Base-by-base conservation (phyloP, 2,797 vertebrate genomes). In the Hippoglossus hippoglossus region DNA sequence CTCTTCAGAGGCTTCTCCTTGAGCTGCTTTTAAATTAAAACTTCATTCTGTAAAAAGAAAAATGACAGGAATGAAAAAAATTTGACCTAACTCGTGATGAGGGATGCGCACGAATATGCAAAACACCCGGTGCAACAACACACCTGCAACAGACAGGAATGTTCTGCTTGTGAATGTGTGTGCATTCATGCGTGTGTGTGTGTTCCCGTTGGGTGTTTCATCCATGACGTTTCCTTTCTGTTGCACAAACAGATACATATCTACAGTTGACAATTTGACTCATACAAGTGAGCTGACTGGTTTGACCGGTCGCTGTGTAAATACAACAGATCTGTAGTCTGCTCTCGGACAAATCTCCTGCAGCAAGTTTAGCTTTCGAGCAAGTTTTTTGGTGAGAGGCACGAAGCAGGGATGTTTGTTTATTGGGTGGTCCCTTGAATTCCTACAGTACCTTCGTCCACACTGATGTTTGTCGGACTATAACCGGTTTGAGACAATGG, bases 401-500 rank as follows among this genome's bases (percentile, higher is more conserved):
- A 54, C 21, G 1, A 24, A 71, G n/a, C 6, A 10, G 24, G 26
- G 21, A 26, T 53, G 21, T 75, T 92, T 90, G 84, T 91, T 88
- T 87, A 89, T 77, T 79, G 85, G 92, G 89, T 86, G 88, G 86
- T 87, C 89, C 89, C 82, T 73, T 54, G 58, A 88, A 91, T 91
- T 92, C 89, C 85, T 81, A 36, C 84, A 80, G 81, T 60, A 86
- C 85, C 68, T 80, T 52, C 51, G 73, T 74, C 86, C 79, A 46
- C 85, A 68, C 84, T 82, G 73, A 57, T 91, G 87, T 92, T 92
- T 92, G 88, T 87, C 75, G 13, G 78, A 87, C 85, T 84, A 72
- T 72, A 91, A 90, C 91, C 91, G 91, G 91, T 93, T 56, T 84
- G 46, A 91, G 83, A 91, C 91, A 93, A 92, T 91, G 86, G 89